Evolutionary conservation across 2,888 invertebrate genomes (phyloP).

Genomic region (Neocrepidodera transversa): DNA sequence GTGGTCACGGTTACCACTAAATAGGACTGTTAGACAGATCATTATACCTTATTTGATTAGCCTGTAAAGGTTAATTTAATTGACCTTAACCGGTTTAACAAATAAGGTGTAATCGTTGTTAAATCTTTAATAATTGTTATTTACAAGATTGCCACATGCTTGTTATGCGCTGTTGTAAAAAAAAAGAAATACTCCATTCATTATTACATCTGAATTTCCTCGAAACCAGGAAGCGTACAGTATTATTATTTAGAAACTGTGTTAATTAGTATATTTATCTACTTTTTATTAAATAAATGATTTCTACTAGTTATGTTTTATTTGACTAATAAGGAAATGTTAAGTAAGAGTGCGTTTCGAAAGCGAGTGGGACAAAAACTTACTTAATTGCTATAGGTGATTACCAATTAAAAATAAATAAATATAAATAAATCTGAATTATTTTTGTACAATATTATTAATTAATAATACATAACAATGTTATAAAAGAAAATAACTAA

Average conservation of each 20-base stretch:
- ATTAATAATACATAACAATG: no score
- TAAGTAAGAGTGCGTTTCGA: not conserved
- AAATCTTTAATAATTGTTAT: slow-evolving; percentile 22
- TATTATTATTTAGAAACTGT: slow-evolving; percentile 57
- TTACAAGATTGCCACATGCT: slow-evolving; percentile 23
- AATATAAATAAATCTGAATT: no score
- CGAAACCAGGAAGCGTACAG: slow-evolving; percentile 52
- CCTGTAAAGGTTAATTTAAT: not conserved
- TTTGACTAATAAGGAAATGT: slow-evolving; percentile 6
- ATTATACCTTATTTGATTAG: not conserved
- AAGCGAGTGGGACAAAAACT: not conserved
- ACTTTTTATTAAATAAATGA: slow-evolving; percentile 50
- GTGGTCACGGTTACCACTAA: slow-evolving; percentile 50
- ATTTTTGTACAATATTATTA: no score
- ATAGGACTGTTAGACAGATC: not conserved
- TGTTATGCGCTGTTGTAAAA: slow-evolving; percentile 27
- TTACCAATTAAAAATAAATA: no score
- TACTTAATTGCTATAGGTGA: no score
- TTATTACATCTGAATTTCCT: slow-evolving; percentile 45
- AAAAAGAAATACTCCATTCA: slow-evolving; percentile 33
- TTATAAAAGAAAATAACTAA: no score
- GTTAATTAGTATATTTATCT: slow-evolving; percentile 56
- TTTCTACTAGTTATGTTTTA: slow-evolving; percentile 40
- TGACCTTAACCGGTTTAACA: not conserved
- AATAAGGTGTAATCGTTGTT: slow-evolving; percentile 24